Percentiles rank a stretch among this genome's conserved stretches.
Evolutionary conservation across 2,888 invertebrate species (phyloP).

Genomic region (Melanargia galathea): DNA sequence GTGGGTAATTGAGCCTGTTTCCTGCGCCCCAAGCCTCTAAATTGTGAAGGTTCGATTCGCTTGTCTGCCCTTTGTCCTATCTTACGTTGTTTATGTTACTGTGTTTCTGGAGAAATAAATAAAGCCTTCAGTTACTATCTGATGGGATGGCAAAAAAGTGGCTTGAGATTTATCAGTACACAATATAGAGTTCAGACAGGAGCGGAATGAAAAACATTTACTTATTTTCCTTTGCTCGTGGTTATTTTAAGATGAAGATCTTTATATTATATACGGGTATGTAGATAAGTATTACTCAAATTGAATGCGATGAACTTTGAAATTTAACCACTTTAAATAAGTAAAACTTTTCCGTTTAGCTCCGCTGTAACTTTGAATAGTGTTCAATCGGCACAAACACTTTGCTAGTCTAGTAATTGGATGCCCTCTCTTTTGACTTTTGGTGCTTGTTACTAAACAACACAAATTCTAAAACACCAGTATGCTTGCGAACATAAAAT

Average conservation of each 20-base stretch:
- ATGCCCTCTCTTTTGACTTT: conserved; percentile 23
- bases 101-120: conserved; percentile 42
- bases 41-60: conserved; percentile 53
- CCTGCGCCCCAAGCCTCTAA: conserved; percentile 52
- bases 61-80: conserved; percentile 49
- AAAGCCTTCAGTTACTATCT: conserved; percentile 18
- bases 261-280: too few species aligned
- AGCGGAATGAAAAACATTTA: neutral
- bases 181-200: neutral
- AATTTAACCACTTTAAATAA: too few species aligned
- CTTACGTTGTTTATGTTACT: conserved; percentile 27
- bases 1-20: conserved; percentile 61
- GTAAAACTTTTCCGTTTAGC: too few species aligned
- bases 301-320: too few species aligned
- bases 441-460: conserved; percentile 12
- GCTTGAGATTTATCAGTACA: neutral
- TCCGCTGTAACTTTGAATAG: too few species aligned
- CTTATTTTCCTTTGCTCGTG: too few species aligned
- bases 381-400: too few species aligned
- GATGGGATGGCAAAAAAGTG: neutral
- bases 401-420: too few species aligned
- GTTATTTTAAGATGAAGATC: too few species aligned
- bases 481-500: conserved; percentile 32
- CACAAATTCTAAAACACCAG: conserved; percentile 31
- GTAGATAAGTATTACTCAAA: too few species aligned